Evolutionary conservation across 2,888 invertebrate species (phyloP), one percentile per base, ranked within the genome.

Genomic region (Heliconius aoede): DNA sequence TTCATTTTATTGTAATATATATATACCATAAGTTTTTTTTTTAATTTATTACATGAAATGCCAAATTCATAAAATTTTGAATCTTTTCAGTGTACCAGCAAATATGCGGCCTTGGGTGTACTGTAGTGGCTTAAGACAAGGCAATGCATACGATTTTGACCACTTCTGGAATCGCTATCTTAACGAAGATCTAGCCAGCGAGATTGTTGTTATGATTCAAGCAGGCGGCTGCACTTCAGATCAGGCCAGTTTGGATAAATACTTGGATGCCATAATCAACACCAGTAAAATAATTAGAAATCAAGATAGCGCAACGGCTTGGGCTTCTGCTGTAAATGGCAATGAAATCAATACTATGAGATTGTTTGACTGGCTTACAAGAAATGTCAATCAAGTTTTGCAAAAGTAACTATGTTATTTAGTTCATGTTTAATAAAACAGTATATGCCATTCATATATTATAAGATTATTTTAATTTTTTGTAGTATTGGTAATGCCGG

Each of bases 81-180:
- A 13, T 26, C 8, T 21, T 46, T 40, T 62, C 30, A 81, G 81
- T 26, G 60, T 81, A 28, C 81, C 81, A 72, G 77, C 94, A 1
- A 94, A 94, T 77, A 88, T 97, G 84, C 96, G 97, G 72, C 91
- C 95, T 8, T 95, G 96, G 76, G 96, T 98, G 11, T 98, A 97
- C 89, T 98, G 98, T 86, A 95, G 95, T 21, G 97, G 96, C 21
- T 91, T 98, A 4, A 95, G 95, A 32, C 87, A 95, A 73, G 97
- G 97, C 0, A 91, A 88, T 0, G 89, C 91, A 30, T 86, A 87
- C 0, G 96, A 97, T 79, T 98, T 97, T 95, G 85, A 96, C 9
- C 95, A 93, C 82, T 93, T 97, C 81, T 97, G 97, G 95, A 82
- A 91, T 5, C 95, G 95, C 76, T 97, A 96, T 85, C 85, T 93